Base-by-base conservation (phyloP, 2,888 invertebrate species). In the Hirudinaria manillensis region DNA sequence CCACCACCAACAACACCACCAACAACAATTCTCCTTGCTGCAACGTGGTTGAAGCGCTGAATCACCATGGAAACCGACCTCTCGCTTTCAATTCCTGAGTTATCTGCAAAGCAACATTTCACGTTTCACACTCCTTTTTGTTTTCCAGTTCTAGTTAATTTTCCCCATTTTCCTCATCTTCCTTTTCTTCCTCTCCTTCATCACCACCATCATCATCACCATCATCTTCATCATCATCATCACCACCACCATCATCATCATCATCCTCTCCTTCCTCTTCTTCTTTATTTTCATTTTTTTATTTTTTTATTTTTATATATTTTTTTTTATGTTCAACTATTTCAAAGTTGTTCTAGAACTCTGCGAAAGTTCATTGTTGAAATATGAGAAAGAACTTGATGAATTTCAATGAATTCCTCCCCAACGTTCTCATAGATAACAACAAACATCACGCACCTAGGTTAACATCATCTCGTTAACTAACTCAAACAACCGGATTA, bases 211-310 rank as follows among this genome's bases (percentile, higher is more conserved):
- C 70, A 70, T 70, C 27, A 70, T 70, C 70, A 70, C 24, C 27
- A 70, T 70, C 70, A 70, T 70, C 70, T 29, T 70, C 70, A 70
- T 70, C 70, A 70, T 34, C 70, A 70, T 34, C 70, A 70, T 32
- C 70, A 24, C 32, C 70, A 32, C 24, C 70, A 34, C 13, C 70
- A 70, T 32, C 32, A 24, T 32, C 27, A 70, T 32, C 70, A 70
- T 24, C 66, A 66, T 66, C 66, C 10, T 66, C 66, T 19, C n/a
- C 66, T 19, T 66, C 66, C 13, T 53, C 53, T 27, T 68, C 34
- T 27, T 68, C 24, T 27, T 32, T 32, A 21, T 68, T 32, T 27
- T 10, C 10, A 68, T 68, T 7, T n/a, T 61, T 61, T 13, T 29
- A 16, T 61, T 13, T 61, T 27, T 61, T 61, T 61, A 61, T 29